Evolutionary conservation across 2,797 vertebrate genomes (phyloP).

Genomic region (Thamnophis elegans): DNA sequence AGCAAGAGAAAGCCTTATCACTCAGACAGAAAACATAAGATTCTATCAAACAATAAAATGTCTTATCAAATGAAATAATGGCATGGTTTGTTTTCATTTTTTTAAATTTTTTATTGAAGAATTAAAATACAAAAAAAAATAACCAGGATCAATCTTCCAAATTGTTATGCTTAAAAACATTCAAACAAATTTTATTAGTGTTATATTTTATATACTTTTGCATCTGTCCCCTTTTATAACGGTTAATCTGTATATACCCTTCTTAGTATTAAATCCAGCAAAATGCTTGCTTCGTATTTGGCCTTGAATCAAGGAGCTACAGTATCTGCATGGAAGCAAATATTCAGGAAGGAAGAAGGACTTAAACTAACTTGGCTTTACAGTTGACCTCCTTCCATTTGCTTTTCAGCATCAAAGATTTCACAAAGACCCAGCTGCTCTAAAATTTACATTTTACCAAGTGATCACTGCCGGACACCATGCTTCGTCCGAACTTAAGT

Average conservation of each 20-base stretch:
- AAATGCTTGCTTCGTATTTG: not conserved
- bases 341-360: not conserved
- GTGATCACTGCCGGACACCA: conserved; percentile 87
- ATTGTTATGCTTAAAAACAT: not conserved
- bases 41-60: not conserved
- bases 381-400: conserved; percentile 7
- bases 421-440: conserved; percentile 86
- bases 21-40: not conserved
- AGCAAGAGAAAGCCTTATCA: not conserved
- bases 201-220: not conserved
- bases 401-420: conserved; percentile 87
- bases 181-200: not conserved
- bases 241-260: not conserved
- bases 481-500: conserved; percentile 82
- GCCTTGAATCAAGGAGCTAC: not conserved
- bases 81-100: not conserved
- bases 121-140: not conserved
- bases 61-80: not conserved
- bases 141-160: not conserved
- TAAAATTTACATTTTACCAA: conserved; percentile 92
- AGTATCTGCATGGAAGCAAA: not conserved
- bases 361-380: not conserved
- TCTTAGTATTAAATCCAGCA: not conserved
- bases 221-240: not conserved
- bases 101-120: not conserved